phyloP scores from a whole-genome alignment of 1,140 invertebrate species.

The Zaprionus inermis region DNA sequence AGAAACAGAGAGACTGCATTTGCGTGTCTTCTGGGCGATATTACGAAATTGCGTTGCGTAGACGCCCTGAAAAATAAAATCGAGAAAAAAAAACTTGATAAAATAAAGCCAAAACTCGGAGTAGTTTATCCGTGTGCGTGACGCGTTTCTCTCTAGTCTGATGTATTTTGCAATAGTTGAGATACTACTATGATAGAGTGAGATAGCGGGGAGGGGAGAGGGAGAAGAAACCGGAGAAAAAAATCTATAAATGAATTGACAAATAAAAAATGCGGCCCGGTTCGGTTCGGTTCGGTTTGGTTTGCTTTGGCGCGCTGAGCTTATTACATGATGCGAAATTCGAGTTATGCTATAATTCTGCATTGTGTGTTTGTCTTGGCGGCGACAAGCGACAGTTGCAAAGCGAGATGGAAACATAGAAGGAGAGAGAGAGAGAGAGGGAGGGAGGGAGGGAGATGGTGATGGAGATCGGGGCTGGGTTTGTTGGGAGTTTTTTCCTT shows the following conservation, averaged over 20 bases:
- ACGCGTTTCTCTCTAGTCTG: constrained; percentile 37
- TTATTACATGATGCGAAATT: constrained; percentile 78
- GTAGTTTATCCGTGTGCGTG: constrained; percentile 15
- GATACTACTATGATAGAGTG: too few species aligned
- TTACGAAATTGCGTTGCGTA: constrained; percentile 44
- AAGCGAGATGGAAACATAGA: not conserved
- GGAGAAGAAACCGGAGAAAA: constrained; percentile 14
- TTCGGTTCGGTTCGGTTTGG: constrained; percentile 13
- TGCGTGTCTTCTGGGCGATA: constrained; percentile 43
- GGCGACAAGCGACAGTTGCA: not conserved
- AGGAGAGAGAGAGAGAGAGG: not conserved
- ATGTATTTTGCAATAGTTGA: constrained; percentile 38
- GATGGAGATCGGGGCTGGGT: constrained; percentile 1
- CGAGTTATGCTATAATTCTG: constrained; percentile 81
- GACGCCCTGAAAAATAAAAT: constrained; percentile 44
- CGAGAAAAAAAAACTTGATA: constrained; percentile 7
- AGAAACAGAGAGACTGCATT: constrained; percentile 7
- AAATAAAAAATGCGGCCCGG: constrained; percentile 66
- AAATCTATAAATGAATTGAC: constrained; percentile 79
- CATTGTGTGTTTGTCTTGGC: constrained; percentile 57
- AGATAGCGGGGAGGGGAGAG: not conserved
- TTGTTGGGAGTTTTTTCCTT: constrained; percentile 2
- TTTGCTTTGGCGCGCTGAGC: constrained; percentile 33
- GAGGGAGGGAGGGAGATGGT: not conserved
- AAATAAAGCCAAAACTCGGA: constrained; percentile 20